Evolutionary conservation across 2,113 vertebrate species (phyloP).

Genomic region (Podarcis cretensis): DNA sequence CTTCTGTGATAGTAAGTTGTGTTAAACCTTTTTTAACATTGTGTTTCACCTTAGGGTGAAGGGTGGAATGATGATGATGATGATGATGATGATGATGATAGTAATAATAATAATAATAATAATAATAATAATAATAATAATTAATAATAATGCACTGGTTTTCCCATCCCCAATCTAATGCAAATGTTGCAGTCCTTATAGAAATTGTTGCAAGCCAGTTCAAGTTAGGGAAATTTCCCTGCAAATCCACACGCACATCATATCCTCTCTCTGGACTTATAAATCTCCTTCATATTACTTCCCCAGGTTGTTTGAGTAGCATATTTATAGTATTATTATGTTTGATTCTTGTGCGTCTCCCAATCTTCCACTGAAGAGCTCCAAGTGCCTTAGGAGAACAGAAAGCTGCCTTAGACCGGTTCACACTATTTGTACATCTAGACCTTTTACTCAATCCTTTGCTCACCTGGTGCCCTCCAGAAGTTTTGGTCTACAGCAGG

Average conservation of each 20-base stretch:
- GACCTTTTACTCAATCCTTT: background rate
- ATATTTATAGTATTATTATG: background rate
- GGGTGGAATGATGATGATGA: too few relatives aligned
- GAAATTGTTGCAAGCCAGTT: background rate
- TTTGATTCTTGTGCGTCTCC: background rate
- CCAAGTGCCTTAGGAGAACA: background rate
- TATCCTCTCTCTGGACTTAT: background rate
- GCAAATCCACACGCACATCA: background rate
- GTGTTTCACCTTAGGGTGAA: too few relatives aligned
- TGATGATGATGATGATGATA: too few relatives aligned
- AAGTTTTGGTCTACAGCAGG: too few relatives aligned
- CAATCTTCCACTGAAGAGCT: background rate
- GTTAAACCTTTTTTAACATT: too few relatives aligned
- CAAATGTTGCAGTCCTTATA: background rate
- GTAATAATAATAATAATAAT: too few relatives aligned
- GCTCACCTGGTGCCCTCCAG: too few relatives aligned
- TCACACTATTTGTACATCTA: background rate
- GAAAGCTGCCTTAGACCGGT: background rate
- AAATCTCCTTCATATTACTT: background rate
- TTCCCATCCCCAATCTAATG: background rate
- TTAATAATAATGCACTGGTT: too few relatives aligned
- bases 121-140: too few relatives aligned
- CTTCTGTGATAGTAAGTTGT: too few relatives aligned
- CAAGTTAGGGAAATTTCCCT: background rate
- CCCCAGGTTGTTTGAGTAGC: background rate